Percentiles rank a stretch among this genome's conserved stretches.
phyloP scores from a whole-genome alignment of 2,797 vertebrate genomes.

The Leucoraja ocellata region DNA sequence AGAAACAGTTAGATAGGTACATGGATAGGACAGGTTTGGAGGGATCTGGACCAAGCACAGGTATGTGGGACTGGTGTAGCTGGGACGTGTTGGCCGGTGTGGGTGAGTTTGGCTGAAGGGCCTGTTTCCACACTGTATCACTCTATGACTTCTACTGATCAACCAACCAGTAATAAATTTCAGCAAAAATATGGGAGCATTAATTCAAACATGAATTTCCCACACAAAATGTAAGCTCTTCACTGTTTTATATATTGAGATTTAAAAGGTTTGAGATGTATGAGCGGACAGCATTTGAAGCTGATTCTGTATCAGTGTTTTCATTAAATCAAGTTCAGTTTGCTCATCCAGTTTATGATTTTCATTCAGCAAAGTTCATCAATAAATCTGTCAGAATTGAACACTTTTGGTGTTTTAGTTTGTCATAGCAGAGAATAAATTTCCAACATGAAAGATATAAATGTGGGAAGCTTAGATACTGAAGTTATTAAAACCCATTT shows the following conservation, averaged over 20 bases:
- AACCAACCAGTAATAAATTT: not conserved
- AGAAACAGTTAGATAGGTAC: too few relatives aligned
- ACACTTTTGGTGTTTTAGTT: not conserved
- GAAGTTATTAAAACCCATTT: constrained; percentile 26
- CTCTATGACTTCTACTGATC: not conserved
- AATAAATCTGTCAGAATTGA: constrained; percentile 24
- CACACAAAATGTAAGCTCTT: not conserved
- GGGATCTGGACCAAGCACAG: too few relatives aligned
- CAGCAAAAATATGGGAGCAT: not conserved
- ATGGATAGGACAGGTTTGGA: too few relatives aligned
- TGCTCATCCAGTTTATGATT: not conserved
- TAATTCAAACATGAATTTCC: not conserved
- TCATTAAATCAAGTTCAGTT: not conserved
- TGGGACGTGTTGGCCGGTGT: too few relatives aligned
- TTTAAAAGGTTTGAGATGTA: not conserved
- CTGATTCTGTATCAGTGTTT: not conserved
- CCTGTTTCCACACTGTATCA: too few relatives aligned
- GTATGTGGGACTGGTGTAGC: too few relatives aligned
- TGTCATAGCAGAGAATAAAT: not conserved
- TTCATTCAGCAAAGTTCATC: not conserved
- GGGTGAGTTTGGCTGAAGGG: too few relatives aligned
- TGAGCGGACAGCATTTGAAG: constrained; percentile 1
- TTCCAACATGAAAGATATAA: not conserved
- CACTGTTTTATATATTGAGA: not conserved
- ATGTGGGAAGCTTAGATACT: not conserved